These are phyloP conservation scores for Archaeoteleia sp. DNA, from an alignment of 2,888 invertebrate genomes.

Conservation along the genomic window DNA sequence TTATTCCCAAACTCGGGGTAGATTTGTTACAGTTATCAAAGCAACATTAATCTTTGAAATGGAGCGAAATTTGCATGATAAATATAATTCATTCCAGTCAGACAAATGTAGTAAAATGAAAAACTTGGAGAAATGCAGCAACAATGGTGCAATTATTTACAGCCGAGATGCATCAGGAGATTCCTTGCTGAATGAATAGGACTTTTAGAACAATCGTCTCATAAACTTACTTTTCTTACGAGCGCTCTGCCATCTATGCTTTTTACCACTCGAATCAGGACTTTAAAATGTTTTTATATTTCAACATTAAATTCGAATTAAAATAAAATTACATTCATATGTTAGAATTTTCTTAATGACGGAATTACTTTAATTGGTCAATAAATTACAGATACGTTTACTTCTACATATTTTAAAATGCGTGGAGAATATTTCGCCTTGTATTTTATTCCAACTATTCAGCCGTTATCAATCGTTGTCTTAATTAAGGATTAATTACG, in stretches of 20 bases:
- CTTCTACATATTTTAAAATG: no score
- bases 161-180: constrained; percentile 68
- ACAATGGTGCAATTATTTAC: constrained; percentile 69
- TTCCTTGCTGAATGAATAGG: constrained; percentile 66
- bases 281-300: background rate
- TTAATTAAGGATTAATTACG: constrained; percentile 31
- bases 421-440: no score
- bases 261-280: constrained; percentile 42
- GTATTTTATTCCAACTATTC: background rate
- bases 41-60: no score
- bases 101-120: constrained; percentile 8
- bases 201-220: constrained; percentile 67
- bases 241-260: constrained; percentile 50
- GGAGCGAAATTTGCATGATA: no score
- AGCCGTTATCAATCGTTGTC: constrained; percentile 17
- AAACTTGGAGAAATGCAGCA: constrained; percentile 57
- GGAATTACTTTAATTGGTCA: no score
- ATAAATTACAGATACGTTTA: background rate
- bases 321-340: no score
- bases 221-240: constrained; percentile 64
- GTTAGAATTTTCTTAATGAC: background rate
- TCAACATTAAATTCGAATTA: background rate
- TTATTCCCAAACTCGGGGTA: no score
- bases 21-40: no score
- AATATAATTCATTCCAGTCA: constrained; percentile 2